A percentile compares a stretch with the other conserved stretches of the same genome.
phyloP scores from a whole-genome alignment of 2,888 invertebrate species.

The Lymantria monacha region DNA sequence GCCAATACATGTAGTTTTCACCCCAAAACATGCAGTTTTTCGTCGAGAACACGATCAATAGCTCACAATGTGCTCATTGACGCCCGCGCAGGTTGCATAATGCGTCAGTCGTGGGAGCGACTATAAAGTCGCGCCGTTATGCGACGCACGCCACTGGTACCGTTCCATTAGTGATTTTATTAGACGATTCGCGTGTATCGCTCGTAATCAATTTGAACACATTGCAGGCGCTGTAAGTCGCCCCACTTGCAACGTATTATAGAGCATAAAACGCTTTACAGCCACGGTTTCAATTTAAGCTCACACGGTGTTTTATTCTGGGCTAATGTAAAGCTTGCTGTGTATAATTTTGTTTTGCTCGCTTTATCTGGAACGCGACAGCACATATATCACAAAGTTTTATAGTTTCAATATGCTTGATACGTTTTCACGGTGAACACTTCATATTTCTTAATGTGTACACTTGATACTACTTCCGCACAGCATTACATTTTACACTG shows the following conservation, averaged over 20 bases:
- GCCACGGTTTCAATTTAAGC: constrained; percentile 56
- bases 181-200: constrained; percentile 77
- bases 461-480: too few species aligned
- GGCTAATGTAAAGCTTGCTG: constrained; percentile 49
- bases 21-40: constrained; percentile 61
- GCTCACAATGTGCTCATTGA: constrained; percentile 55
- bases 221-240: constrained; percentile 59
- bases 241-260: constrained; percentile 66
- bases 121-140: constrained; percentile 65
- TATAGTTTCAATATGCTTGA: constrained; percentile 5
- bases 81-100: constrained; percentile 69
- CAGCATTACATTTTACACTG: too few species aligned
- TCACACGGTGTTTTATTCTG: constrained; percentile 54
- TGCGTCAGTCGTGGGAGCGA: constrained; percentile 75
- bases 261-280: constrained; percentile 53
- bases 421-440: not conserved
- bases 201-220: constrained; percentile 70
- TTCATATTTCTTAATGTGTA: too few species aligned
- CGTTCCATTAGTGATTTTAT: constrained; percentile 80
- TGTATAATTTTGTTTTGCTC: constrained; percentile 53
- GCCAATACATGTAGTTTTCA: constrained; percentile 35
- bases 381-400: constrained; percentile 54
- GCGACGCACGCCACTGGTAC: constrained; percentile 77
- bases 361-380: constrained; percentile 46
- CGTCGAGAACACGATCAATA: constrained; percentile 55